Conservation (phyloP, 2,113 vertebrate genomes). For the Oncorhynchus mykiss region DNA sequence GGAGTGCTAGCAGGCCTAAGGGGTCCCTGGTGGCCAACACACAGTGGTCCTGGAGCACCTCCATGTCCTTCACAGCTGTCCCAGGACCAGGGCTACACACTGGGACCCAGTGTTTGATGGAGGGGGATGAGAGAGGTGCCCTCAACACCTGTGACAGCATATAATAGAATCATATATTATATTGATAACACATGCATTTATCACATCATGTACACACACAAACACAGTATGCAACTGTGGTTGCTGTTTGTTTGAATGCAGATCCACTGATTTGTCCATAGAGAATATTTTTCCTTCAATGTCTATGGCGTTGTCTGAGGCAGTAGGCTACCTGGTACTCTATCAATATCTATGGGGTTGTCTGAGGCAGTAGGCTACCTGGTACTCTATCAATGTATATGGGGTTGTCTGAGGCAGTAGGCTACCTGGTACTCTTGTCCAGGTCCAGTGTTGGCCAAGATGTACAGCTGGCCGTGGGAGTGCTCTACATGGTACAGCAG, state of each 20-base stretch:
- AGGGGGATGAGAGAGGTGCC: constrained; percentile 71
- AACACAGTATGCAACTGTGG: not conserved
- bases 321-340: constrained; percentile 80
- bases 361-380: constrained; percentile 55
- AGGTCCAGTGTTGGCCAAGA: constrained; percentile 86
- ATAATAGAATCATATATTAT: not conserved
- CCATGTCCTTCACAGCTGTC: constrained; percentile 85
- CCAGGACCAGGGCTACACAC: constrained; percentile 75
- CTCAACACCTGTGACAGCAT: constrained; percentile 79
- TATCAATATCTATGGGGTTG: not conserved
- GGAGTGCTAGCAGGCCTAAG: constrained; percentile 74
- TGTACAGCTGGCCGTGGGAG: constrained; percentile 77
- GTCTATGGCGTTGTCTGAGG: not conserved
- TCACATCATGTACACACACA: too few relatives aligned
- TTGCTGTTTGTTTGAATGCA: too few relatives aligned
- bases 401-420: not conserved
- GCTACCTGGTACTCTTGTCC: constrained; percentile 81
- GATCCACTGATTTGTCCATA: too few relatives aligned
- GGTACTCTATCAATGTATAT: constrained; percentile 73
- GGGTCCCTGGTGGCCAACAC: constrained; percentile 76
- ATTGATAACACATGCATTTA: too few relatives aligned
- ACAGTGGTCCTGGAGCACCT: constrained; percentile 84
- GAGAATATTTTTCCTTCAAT: too few relatives aligned
- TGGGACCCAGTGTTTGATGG: constrained; percentile 80
- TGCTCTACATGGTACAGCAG: constrained; percentile 91